Percentiles rank a stretch among this genome's conserved stretches.
Evolutionary conservation across 2,888 invertebrate genomes (phyloP).

Genomic region (Baronia brevicornis): DNA sequence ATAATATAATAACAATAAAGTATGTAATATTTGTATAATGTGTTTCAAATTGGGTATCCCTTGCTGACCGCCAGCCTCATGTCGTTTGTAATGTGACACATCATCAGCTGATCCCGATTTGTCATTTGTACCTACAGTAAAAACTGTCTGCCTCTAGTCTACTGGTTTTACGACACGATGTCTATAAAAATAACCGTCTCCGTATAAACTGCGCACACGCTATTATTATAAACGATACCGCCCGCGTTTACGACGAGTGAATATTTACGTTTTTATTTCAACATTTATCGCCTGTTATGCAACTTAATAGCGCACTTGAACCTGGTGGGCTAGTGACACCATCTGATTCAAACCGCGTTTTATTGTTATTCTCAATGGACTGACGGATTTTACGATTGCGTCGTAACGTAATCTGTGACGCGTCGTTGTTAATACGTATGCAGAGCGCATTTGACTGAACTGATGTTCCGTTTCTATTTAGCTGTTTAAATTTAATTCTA

Average conservation of each 20-base stretch:
- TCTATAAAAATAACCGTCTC: slow-evolving; percentile 65
- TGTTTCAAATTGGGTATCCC: too few species aligned
- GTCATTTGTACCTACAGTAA: slow-evolving; percentile 47
- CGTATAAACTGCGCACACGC: slow-evolving; percentile 41
- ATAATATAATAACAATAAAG: too few species aligned
- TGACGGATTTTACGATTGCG: slow-evolving; percentile 64
- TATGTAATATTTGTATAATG: too few species aligned
- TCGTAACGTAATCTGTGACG: slow-evolving; percentile 68
- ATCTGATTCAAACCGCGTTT: slow-evolving; percentile 69
- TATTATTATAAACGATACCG: slow-evolving; percentile 48
- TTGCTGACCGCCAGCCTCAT: too few species aligned
- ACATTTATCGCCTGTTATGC: slow-evolving; percentile 63
- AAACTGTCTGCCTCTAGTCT: slow-evolving; percentile 69
- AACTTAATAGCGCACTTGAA: slow-evolving; percentile 72
- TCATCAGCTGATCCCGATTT: slow-evolving; percentile 49
- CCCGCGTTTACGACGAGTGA: slow-evolving; percentile 38
- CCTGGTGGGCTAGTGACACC: slow-evolving; percentile 70
- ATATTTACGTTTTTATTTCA: slow-evolving; percentile 63
- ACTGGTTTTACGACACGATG: slow-evolving; percentile 63
- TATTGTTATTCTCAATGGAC: slow-evolving; percentile 71
- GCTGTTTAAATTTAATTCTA: slow-evolving; percentile 1
- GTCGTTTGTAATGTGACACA: too few species aligned
- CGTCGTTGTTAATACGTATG: slow-evolving; percentile 39
- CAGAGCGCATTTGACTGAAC: slow-evolving; percentile 43
- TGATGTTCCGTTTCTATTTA: slow-evolving; percentile 47